Percentiles rank a stretch among this genome's conserved stretches.
phyloP scores from a whole-genome alignment of 2,797 vertebrate genomes.

The Melanotaenia pygmaea region DNA sequence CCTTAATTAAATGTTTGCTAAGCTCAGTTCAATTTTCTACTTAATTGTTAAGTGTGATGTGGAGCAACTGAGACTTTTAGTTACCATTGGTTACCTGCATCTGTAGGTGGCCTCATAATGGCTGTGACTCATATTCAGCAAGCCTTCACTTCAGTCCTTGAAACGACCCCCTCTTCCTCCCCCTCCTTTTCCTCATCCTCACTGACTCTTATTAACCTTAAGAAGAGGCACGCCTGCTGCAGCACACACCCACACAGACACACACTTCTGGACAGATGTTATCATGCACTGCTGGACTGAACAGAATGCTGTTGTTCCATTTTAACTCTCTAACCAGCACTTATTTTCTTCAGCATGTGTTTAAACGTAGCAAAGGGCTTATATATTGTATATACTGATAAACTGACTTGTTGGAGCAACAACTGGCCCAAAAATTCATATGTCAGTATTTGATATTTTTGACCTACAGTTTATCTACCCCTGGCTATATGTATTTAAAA shows the following conservation, averaged over 20 bases:
- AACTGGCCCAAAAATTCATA: not conserved
- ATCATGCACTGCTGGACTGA: constrained; percentile 13
- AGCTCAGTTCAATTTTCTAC: constrained; percentile 38
- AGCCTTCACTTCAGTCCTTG: constrained; percentile 73
- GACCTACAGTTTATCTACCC: not conserved
- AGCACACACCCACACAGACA: constrained; percentile 7
- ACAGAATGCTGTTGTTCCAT: constrained; percentile 27
- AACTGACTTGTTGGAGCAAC: constrained; percentile 1
- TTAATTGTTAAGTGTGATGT: constrained; percentile 37
- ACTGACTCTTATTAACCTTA: constrained; percentile 30
- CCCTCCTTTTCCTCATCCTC: constrained; percentile 9
- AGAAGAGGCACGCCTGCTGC: constrained; percentile 31
- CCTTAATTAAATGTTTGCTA: constrained; percentile 13
- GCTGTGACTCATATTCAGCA: constrained; percentile 66
- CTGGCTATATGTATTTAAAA: not conserved
- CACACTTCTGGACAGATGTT: constrained; percentile 41
- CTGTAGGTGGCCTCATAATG: constrained; percentile 66
- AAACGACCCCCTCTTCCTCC: constrained; percentile 48
- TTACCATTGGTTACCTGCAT: constrained; percentile 69
- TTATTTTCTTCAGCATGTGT: not conserved
- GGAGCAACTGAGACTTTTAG: constrained; percentile 46
- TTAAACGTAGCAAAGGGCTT: not conserved
- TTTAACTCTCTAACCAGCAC: not conserved
- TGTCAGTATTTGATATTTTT: not conserved
- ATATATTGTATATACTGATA: not conserved